Conservation (phyloP, 1,140 invertebrate genomes). For the Andrena cerasifolii region DNA sequence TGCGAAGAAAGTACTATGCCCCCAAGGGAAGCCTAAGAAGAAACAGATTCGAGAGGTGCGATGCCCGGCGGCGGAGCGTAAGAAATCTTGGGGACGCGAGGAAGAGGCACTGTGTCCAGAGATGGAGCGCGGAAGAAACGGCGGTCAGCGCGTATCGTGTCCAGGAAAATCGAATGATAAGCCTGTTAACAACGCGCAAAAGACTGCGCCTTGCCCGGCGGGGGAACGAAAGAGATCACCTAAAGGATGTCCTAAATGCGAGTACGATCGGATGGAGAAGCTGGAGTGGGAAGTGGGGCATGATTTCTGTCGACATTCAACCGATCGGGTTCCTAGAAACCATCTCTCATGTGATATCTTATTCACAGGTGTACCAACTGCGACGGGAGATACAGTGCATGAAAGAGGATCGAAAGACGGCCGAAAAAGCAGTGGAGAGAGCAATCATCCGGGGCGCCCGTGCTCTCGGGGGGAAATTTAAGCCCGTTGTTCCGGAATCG, state of each 20-base stretch:
- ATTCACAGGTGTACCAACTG: conserved; percentile 33
- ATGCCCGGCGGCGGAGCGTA: neutral
- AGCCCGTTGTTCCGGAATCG: conserved; percentile 35
- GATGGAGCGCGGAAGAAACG: neutral
- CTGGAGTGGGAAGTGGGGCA: conserved; percentile 29
- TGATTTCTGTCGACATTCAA: no score
- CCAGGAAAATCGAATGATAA: neutral
- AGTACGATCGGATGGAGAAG: conserved; percentile 20
- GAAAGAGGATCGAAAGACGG: conserved; percentile 28
- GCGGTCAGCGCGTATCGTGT: neutral
- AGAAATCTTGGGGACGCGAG: neutral
- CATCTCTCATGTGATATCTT: neutral
- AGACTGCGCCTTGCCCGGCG: neutral
- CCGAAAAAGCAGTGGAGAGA: conserved; percentile 53
- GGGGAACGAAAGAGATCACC: neutral
- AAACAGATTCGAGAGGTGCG: neutral
- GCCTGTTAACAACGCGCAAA: neutral
- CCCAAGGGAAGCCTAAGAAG: neutral
- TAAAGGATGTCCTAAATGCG: conserved; percentile 29
- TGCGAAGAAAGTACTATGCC: neutral
- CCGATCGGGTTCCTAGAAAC: no score
- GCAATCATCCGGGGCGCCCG: conserved; percentile 54
- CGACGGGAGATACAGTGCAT: conserved; percentile 35
- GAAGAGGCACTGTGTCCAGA: neutral
- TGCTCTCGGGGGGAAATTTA: conserved; percentile 49